Percentiles rank a stretch among this genome's conserved stretches.
Conservation (phyloP, 2,888 invertebrate species). For the Hedychridium roseum region DNA sequence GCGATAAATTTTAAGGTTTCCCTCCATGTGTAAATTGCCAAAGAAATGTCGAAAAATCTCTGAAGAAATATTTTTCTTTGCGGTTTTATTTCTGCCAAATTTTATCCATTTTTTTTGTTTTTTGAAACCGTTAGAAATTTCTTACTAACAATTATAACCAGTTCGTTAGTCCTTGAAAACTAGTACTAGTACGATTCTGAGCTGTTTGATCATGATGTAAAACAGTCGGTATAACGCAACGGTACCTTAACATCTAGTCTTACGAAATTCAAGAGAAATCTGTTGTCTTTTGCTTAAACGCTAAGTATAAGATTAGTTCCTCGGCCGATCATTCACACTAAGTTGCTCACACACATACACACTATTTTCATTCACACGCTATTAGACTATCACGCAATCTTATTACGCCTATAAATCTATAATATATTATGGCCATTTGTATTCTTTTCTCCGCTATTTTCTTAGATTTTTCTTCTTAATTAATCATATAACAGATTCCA, state of each 20-base stretch:
- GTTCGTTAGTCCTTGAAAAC: neutral
- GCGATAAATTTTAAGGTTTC: too few relatives aligned
- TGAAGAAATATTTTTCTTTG: too few relatives aligned
- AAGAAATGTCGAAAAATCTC: too few relatives aligned
- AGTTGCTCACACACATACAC: slow-evolving; percentile 9
- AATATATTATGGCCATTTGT: slow-evolving; percentile 42
- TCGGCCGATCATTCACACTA: slow-evolving; percentile 4
- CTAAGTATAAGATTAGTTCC: slow-evolving; percentile 34
- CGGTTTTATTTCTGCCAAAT: too few relatives aligned
- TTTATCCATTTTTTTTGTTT: too few relatives aligned
- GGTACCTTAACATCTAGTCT: slow-evolving; percentile 9
- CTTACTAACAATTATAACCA: too few relatives aligned
- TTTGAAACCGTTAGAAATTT: too few relatives aligned
- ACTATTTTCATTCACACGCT: slow-evolving; percentile 3
- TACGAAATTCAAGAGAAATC: slow-evolving; percentile 20
- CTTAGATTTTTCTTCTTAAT: slow-evolving; percentile 15
- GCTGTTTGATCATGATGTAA: neutral
- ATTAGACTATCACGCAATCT: too few relatives aligned
- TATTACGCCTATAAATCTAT: slow-evolving; percentile 26
- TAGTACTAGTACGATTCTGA: slow-evolving; percentile 9
- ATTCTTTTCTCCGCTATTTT: slow-evolving; percentile 19
- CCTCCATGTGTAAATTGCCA: too few relatives aligned
- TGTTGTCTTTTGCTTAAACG: slow-evolving; percentile 29
- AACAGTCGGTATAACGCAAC: slow-evolving; percentile 17
- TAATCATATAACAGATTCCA: too few relatives aligned